Base-by-base conservation (phyloP, 2,113 vertebrate species). In the Megaptera novaeangliae region DNA sequence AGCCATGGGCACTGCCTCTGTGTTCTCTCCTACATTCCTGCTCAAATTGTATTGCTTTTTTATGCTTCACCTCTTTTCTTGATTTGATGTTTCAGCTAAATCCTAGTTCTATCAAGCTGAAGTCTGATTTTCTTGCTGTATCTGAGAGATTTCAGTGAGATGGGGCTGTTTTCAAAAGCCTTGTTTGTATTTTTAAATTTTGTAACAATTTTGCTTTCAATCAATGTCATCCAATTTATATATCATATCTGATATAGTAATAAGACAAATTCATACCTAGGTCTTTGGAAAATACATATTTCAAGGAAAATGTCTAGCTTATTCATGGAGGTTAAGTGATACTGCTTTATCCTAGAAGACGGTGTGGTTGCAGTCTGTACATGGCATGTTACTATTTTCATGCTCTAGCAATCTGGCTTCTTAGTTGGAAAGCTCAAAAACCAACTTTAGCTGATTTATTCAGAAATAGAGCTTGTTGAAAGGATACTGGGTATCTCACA, bases 401-500 rank as follows among this genome's bases (percentile, higher is more conserved):
- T 46, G 82, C 49, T 61, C 55, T 12, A 41, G 36, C 94, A 85
- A 92, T 61, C 93, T 96, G 94, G 29, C 39, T 92, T 85, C 64
- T 49, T 85, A 66, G 71, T 41, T 88, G 71, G 91, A 85, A 94
- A 88, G 77, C 82, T 80, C 78, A 84, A 78, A 66, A 88, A 74
- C 71, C 88, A 94, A 55, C 41, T 80, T 68, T 8, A 85, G 23
- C 71, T 84, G 57, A 74, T 91, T 92, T 95, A 88, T 66, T 92
- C 25, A 44, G 83, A 95, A 96, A 88, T 20, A 84, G 71, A 96
- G n/a, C 64, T 94, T 80, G 46, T 88, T 78, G 46, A 83, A 95
- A 95, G 68, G 36, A 78, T 64, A 49, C 64, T 64, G 69, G 34
- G 49, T 27, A 82, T 68, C 39, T 59, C 69, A 44, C 52, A 91